A percentile compares a stretch with the other conserved stretches of the same genome.
phyloP scores from a whole-genome alignment of 1,140 invertebrate genomes.

The Panagrolaimus sp. region DNA sequence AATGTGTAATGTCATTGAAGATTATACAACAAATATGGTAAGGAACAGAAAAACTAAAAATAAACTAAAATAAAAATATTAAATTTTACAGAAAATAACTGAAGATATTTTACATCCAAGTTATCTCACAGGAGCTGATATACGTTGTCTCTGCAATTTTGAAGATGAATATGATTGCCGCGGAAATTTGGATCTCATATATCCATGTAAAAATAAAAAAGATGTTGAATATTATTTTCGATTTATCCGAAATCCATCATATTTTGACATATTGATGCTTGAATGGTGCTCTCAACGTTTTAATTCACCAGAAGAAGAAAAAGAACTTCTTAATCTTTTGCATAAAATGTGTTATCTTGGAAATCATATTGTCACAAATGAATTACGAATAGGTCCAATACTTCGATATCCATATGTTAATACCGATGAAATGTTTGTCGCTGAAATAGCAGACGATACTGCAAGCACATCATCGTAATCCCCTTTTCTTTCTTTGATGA shows the following conservation, averaged over 20 bases:
- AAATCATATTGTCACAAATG: slow-evolving; percentile 8
- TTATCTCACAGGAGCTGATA: slow-evolving; percentile 71
- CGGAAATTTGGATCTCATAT: slow-evolving; percentile 83
- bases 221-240: neutral
- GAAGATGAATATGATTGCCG: slow-evolving; percentile 75
- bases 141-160: slow-evolving; percentile 70
- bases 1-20: neutral
- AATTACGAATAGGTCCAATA: neutral
- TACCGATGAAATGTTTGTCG: neutral
- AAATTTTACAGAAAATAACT: slow-evolving; percentile 51
- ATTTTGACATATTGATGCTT: slow-evolving; percentile 1
- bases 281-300: neutral
- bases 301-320: neutral
- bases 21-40: neutral
- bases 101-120: slow-evolving; percentile 66
- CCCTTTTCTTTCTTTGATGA: no score
- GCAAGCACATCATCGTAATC: no score
- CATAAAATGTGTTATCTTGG: slow-evolving; percentile 8
- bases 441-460: no score
- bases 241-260: slow-evolving; percentile 10
- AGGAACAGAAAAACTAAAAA: neutral
- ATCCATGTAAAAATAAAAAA: slow-evolving; percentile 73
- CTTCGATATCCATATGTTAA: neutral
- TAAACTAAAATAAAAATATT: neutral
- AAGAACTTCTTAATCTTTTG: neutral